These are phyloP conservation scores for Chrysemys picta DNA, from an alignment of 2,113 vertebrate species.

Conservation along the genomic window DNA sequence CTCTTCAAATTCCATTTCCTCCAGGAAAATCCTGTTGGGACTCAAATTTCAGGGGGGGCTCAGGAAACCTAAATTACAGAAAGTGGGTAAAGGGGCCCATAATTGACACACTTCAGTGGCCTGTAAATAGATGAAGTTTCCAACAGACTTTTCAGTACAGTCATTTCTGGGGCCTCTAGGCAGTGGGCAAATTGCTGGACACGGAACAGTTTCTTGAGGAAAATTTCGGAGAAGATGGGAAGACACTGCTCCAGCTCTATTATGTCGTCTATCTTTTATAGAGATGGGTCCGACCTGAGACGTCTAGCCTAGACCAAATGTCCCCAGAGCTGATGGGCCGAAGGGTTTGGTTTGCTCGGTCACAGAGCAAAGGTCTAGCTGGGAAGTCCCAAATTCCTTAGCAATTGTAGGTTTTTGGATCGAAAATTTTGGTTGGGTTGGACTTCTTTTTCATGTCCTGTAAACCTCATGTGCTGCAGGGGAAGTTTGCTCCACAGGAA, in stretches of 20 bases:
- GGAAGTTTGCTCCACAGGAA: not conserved
- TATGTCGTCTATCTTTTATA: not conserved
- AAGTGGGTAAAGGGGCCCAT: not conserved
- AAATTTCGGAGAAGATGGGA: fast-evolving
- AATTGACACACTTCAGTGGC: not conserved
- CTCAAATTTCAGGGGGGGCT: too few relatives aligned
- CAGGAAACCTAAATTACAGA: not conserved
- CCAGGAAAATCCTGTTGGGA: fast-evolving
- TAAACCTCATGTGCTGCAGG: not conserved
- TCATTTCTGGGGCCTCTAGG: not conserved
- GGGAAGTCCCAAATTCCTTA: not conserved
- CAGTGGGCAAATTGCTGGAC: fast-evolving
- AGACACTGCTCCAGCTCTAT: not conserved
- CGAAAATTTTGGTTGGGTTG: not conserved
- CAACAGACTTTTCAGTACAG: not conserved
- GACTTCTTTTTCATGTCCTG: not conserved
- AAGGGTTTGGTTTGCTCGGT: not conserved
- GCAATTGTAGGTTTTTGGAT: not conserved
- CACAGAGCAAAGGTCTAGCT: not conserved
- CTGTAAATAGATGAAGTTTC: not conserved
- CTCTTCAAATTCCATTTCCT: not conserved
- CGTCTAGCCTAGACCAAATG: not conserved
- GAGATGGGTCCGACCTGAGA: not conserved
- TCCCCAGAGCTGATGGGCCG: not conserved
- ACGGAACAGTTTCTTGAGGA: not conserved